A percentile compares a stretch with the other conserved stretches of the same genome.
phyloP scores from a whole-genome alignment of 2,797 vertebrate genomes.

The Schizopygopsis malacanthus region DNA sequence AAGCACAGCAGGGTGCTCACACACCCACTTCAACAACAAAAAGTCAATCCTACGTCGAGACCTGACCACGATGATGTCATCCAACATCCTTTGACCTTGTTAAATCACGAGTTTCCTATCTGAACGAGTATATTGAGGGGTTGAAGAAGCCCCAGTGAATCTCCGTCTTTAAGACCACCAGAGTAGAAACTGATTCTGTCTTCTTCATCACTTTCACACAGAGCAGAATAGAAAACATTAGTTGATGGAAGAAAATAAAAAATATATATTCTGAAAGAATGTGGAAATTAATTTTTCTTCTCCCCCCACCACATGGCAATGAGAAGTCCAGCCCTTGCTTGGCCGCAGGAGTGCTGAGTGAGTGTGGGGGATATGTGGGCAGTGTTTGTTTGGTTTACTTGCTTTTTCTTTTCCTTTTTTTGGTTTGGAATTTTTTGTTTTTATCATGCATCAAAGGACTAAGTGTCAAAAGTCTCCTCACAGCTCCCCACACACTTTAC shows the following conservation, averaged over 20 bases:
- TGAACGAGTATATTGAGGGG: neutral
- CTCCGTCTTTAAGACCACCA: conserved; percentile 49
- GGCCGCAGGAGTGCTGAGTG: conserved; percentile 56
- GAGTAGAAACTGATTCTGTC: neutral
- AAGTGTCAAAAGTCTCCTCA: conserved; percentile 28
- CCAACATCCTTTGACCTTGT: conserved; percentile 38
- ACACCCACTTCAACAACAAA: conserved; percentile 48
- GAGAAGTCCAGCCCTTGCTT: conserved; percentile 35
- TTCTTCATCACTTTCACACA: conserved; percentile 35
- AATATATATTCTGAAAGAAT: neutral
- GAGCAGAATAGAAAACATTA: conserved; percentile 33
- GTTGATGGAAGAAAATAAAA: conserved; percentile 13
- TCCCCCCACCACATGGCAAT: conserved; percentile 1
- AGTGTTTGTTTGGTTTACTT: conserved; percentile 43
- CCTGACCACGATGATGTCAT: conserved; percentile 48
- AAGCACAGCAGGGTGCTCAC: conserved; percentile 26
- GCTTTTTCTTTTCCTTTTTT: conserved; percentile 39
- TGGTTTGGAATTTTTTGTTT: conserved; percentile 24
- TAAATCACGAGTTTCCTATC: neutral
- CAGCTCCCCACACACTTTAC: neutral
- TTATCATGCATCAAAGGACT: conserved; percentile 35
- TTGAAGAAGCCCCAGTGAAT: neutral
- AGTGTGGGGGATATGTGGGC: conserved; percentile 40
- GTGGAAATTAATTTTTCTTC: conserved; percentile 49
- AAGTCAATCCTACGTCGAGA: conserved; percentile 54